Conservation (phyloP, 2,888 invertebrate genomes). For the Melieria omissa region DNA sequence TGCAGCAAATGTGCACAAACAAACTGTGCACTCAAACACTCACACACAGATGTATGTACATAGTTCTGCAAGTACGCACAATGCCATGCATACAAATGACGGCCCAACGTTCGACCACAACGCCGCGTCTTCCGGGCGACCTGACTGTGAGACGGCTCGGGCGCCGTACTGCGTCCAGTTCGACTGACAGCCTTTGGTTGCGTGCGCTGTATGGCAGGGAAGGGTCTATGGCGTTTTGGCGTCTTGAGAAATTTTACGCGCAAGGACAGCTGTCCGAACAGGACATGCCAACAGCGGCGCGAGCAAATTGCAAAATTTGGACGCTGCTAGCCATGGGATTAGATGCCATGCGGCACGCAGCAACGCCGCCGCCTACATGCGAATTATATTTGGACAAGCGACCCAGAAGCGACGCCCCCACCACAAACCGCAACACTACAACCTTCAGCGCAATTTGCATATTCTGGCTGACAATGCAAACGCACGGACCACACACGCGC, state of each 20-base stretch:
- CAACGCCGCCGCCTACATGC: no score
- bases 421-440: not conserved
- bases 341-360: not conserved
- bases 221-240: no score
- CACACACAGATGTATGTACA: not conserved
- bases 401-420: not conserved
- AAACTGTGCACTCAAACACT: not conserved
- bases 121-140: no score
- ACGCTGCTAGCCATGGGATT: constrained; percentile 30
- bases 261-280: constrained; percentile 16
- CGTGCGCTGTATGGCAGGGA: no score
- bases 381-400: no score
- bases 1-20: not conserved
- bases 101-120: no score
- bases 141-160: no score
- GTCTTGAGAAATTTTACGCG: constrained; percentile 20
- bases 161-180: no score
- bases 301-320: constrained; percentile 15
- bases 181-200: no score
- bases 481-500: no score
- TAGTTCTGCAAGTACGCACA: not conserved
- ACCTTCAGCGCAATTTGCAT: not conserved
- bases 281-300: not conserved
- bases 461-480: not conserved
- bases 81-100: no score